Evolutionary conservation across 2,113 vertebrate genomes (phyloP), one percentile per base, ranked within the genome.

Genomic region (Willisornis vidua): DNA sequence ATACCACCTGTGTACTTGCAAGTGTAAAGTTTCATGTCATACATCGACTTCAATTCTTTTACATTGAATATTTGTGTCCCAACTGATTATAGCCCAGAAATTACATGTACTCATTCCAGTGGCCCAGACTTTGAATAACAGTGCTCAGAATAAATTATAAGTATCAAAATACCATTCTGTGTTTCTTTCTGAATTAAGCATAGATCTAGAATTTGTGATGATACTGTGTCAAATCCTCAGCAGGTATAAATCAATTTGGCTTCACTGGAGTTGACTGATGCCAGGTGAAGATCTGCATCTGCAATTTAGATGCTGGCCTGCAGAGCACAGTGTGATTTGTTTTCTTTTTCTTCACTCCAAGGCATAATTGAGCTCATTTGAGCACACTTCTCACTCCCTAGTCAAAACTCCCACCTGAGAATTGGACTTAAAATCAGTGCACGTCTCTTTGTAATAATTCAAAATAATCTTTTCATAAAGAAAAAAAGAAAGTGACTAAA

Each of bases 321-420:
- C 82, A 96, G 91, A 86, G 83, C 83, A 93, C 92, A 96, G 83
- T 86, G 84, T 92, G 96, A 86, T 45, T 81, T 95, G 86, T 89
- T 95, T 95, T 88, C 74, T 85, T 85, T 87, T 80, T 59, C 66
- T 88, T 76, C 70, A 88, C 67, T 83, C 66, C 49, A 55, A 81
- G 73, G 29, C 61, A 78, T 90, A 90, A 95, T 59, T 90, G 86
- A 89, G 77, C 46, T 90, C 20, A 62, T 94, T 82, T 76, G 45
- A 45, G n/a, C 81, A 90, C 5, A 12, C 11, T 76, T 85, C 57
- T 89, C 61, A 55, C 65, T 78, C 87, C 59, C 59, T 41, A 65
- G 71, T 79, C 70, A 91, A 85, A 93, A 90, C 29, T 83, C n/a
- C 14, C 62, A 79, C 31, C 55, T 52, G 62, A 45, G n/a, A 66